Percentiles rank a stretch among this genome's conserved stretches.
These are phyloP conservation scores for Gadopsis bispinosus DNA, from an alignment of 2,797 vertebrate species.

Conservation along the genomic window DNA sequence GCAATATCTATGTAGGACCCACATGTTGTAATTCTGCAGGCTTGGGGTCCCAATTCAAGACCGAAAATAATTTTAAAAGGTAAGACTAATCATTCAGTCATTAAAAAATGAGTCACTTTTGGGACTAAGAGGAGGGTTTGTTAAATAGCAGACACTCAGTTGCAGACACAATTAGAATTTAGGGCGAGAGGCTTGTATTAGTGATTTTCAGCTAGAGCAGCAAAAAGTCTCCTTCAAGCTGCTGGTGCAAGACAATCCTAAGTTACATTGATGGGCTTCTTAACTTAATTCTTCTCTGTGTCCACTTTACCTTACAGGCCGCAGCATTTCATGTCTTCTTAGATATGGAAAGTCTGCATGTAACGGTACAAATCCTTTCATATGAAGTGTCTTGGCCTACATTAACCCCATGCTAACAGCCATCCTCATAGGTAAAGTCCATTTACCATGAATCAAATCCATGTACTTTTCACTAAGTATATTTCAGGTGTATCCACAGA, in stretches of 20 bases:
- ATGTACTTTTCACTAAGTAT: not conserved
- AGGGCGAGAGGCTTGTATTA: constrained; percentile 39
- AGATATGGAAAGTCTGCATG: not conserved
- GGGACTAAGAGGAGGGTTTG: not conserved
- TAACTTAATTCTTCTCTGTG: constrained; percentile 47
- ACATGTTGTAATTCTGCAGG: not conserved
- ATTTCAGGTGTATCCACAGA: not conserved
- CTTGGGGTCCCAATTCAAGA: not conserved
- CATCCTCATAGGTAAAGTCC: not conserved
- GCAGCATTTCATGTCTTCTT: not conserved
- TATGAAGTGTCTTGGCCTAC: not conserved
- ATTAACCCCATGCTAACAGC: not conserved
- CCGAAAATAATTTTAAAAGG: not conserved
- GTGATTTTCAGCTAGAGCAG: constrained; percentile 40
- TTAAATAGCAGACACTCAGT: constrained; percentile 17
- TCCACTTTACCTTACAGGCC: constrained; percentile 8
- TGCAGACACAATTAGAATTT: constrained; percentile 62
- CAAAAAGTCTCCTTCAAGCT: constrained; percentile 69
- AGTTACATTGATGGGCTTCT: constrained; percentile 53
- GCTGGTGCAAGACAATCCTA: constrained; percentile 26
- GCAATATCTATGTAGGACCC: not conserved
- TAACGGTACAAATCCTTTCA: not conserved
- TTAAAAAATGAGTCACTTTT: not conserved
- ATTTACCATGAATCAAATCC: not conserved
- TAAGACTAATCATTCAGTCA: too few species aligned